A percentile compares a stretch with the other conserved stretches of the same genome.
These are phyloP conservation scores for Platichthys stellatus DNA, from an alignment of 2,113 vertebrate genomes.

Conservation along the genomic window DNA sequence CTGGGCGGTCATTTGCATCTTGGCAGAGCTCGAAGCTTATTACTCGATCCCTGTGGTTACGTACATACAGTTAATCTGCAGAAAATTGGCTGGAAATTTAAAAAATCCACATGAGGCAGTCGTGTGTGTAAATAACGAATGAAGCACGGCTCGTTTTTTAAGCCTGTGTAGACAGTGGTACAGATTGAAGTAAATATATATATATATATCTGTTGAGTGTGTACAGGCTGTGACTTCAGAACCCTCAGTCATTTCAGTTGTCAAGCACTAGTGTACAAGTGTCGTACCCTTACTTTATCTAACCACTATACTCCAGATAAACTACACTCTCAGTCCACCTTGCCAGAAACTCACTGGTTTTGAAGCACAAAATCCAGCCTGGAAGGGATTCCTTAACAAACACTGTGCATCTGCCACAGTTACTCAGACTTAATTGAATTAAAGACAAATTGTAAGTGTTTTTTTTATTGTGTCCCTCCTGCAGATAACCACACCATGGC, in stretches of 20 bases:
- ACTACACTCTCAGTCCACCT: background rate
- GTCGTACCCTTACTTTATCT: background rate
- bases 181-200: too few relatives aligned
- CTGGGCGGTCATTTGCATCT: background rate
- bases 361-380: background rate
- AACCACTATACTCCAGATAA: background rate
- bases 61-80: too few relatives aligned
- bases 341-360: too few relatives aligned
- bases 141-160: too few relatives aligned
- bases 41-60: too few relatives aligned
- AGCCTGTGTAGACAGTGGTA: too few relatives aligned
- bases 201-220: background rate
- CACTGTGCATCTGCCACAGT: too few relatives aligned
- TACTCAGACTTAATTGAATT: too few relatives aligned
- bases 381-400: background rate
- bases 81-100: too few relatives aligned
- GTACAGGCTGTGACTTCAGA: conserved; percentile 10
- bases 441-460: too few relatives aligned
- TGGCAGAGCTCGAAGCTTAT: background rate
- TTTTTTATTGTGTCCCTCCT: conserved; percentile 31
- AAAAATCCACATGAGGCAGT: too few relatives aligned
- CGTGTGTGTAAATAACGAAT: too few relatives aligned
- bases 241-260: conserved; percentile 2
- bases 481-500: conserved; percentile 92
- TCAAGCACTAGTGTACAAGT: background rate